Conservation (phyloP, 1,140 invertebrate species). For the Drosophila funebris region DNA sequence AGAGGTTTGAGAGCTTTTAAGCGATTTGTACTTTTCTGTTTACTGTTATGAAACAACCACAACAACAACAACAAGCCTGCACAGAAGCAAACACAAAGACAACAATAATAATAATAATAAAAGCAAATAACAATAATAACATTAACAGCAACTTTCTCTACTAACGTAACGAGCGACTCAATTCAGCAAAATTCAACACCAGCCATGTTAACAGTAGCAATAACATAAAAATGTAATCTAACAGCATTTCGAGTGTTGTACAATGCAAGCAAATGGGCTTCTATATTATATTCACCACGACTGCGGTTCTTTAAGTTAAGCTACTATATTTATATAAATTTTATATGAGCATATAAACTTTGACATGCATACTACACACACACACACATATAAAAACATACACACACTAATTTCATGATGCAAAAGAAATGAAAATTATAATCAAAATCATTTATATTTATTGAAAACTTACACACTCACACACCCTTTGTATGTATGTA, state of each 20-base stretch:
- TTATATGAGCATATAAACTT: conserved; percentile 20
- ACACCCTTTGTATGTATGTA: conserved; percentile 48
- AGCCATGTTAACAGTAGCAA: conserved; percentile 54
- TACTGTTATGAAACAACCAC: conserved; percentile 62
- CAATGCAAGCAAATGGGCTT: conserved; percentile 33
- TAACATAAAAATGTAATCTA: conserved; percentile 62
- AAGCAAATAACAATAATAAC: conserved; percentile 35
- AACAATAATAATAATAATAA: conserved; percentile 52
- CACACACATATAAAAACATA: conserved; percentile 23
- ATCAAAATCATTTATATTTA: conserved; percentile 65
- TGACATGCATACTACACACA: conserved; percentile 38
- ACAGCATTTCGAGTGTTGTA: conserved; percentile 56
- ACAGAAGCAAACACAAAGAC: conserved; percentile 48
- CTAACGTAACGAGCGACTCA: conserved; percentile 25
- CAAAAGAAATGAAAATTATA: conserved; percentile 54
- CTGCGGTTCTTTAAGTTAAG: conserved; percentile 73
- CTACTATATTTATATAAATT: conserved; percentile 41
- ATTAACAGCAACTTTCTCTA: conserved; percentile 51
- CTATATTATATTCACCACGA: conserved; percentile 48
- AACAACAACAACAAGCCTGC: conserved; percentile 42
- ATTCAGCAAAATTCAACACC: conserved; percentile 32
- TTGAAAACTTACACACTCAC: conserved; percentile 56
- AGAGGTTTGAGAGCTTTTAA: conserved; percentile 71
- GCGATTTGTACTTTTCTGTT: conserved; percentile 71
- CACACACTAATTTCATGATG: conserved; percentile 33